These are phyloP conservation scores for chimpanzee (Pan troglodytes) DNA, from an alignment of 2,113 vertebrate species.

Conservation along the genomic window DNA sequence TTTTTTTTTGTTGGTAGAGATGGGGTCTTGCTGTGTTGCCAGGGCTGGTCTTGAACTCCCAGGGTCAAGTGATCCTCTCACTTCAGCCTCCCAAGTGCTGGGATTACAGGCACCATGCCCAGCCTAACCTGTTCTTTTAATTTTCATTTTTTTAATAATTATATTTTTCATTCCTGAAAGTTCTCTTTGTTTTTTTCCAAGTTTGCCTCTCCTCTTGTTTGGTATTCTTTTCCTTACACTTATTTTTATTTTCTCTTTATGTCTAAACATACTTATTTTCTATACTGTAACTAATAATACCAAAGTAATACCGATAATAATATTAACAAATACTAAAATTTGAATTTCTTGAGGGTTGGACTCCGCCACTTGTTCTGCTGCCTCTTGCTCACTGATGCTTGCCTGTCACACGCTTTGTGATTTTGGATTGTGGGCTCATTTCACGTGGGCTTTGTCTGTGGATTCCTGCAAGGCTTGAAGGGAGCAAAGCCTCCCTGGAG, in stretches of 20 bases:
- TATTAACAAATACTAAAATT: background rate
- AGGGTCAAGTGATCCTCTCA: no score
- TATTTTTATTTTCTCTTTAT: background rate
- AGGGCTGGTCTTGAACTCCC: no score
- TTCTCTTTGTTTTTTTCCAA: background rate
- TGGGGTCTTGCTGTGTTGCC: no score
- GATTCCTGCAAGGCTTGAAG: no score
- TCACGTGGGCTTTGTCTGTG: background rate
- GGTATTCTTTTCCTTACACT: background rate
- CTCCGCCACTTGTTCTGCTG: accelerated
- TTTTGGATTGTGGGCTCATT: accelerated
- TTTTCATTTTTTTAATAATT: background rate
- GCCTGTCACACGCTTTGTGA: background rate
- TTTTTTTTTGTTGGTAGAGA: no score
- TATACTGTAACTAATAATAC: no score
- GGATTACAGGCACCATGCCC: no score
- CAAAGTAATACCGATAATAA: background rate
- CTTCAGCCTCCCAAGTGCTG: no score
- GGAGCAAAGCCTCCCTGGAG: background rate
- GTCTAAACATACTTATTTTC: background rate
- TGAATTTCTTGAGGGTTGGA: no score
- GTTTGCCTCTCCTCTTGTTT: no score
- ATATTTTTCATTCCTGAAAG: background rate
- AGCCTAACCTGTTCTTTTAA: background rate
- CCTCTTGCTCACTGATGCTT: no score